Evolutionary conservation across 2,113 vertebrate species (phyloP).

Genomic region (Prunella himalayana): DNA sequence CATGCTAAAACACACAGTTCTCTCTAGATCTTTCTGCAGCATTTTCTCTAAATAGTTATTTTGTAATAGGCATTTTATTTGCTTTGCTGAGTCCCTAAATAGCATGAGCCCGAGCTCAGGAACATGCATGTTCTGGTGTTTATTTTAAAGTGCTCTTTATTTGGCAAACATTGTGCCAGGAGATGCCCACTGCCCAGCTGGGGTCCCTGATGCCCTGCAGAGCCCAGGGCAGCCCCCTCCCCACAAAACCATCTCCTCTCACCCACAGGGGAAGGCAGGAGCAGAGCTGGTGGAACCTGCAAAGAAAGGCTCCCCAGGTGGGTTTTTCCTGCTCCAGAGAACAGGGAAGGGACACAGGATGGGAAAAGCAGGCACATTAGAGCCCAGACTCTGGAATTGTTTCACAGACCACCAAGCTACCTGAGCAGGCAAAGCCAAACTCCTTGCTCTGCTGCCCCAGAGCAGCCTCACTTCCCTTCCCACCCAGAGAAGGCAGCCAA

Average conservation of each 20-base stretch:
- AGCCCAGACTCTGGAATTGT: neutral
- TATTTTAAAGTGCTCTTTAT: neutral
- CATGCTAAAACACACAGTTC: constrained; percentile 73
- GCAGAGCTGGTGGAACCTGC: neutral
- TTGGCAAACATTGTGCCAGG: neutral
- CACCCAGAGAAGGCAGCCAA: neutral
- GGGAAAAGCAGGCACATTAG: neutral
- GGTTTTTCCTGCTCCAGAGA: neutral
- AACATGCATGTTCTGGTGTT: constrained; percentile 16
- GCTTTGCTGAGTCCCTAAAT: constrained; percentile 70
- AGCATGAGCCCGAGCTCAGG: constrained; percentile 18
- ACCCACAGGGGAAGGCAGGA: neutral
- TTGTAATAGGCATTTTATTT: constrained; percentile 74
- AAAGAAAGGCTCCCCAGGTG: neutral
- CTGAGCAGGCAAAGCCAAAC: neutral
- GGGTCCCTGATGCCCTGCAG: neutral
- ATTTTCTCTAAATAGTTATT: constrained; percentile 73
- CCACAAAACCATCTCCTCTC: neutral
- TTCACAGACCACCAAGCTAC: accelerated
- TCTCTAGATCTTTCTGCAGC: constrained; percentile 63
- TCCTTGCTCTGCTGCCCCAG: neutral
- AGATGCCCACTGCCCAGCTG: accelerated
- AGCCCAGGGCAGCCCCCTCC: neutral
- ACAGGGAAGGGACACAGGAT: neutral
- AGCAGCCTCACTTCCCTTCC: neutral